Percentiles rank a stretch among this genome's conserved stretches.
Conservation (phyloP, 2,888 invertebrate genomes). For the Exocentrus adspersus region DNA sequence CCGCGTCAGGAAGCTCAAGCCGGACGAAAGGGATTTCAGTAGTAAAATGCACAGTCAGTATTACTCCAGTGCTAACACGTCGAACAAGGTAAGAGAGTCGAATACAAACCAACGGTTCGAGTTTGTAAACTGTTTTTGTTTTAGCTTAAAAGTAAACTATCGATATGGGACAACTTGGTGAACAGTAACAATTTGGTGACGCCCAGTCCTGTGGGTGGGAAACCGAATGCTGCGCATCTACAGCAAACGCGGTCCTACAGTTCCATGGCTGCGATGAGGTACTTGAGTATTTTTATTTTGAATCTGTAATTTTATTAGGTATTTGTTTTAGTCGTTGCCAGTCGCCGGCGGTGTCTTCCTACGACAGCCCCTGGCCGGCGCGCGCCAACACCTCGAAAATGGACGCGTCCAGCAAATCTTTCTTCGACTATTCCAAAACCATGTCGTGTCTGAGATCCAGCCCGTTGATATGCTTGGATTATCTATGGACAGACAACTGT, state of each 20-base stretch:
- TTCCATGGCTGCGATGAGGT: conserved; percentile 66
- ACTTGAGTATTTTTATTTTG: conserved; percentile 28
- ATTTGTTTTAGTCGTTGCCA: conserved; percentile 63
- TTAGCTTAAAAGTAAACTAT: conserved; percentile 55
- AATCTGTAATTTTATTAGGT: not conserved
- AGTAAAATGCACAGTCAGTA: conserved; percentile 49
- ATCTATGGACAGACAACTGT: conserved; percentile 85
- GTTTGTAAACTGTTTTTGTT: no score
- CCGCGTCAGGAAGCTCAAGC: conserved; percentile 78
- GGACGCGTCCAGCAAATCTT: conserved; percentile 59
- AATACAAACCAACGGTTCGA: no score
- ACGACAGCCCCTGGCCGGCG: conserved; percentile 54
- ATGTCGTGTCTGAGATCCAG: conserved; percentile 64
- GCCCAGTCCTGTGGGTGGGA: conserved; percentile 54
- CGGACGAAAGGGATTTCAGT: conserved; percentile 70
- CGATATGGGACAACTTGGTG: conserved; percentile 56
- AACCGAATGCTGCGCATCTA: conserved; percentile 45
- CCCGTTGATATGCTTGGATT: conserved; percentile 89
- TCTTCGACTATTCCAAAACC: conserved; percentile 54
- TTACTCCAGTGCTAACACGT: conserved; percentile 47
- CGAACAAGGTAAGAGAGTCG: conserved; percentile 53
- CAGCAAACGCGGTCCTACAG: conserved; percentile 64
- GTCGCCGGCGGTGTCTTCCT: conserved; percentile 60
- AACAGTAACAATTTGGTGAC: conserved; percentile 46
- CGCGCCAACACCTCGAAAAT: conserved; percentile 39